These are phyloP conservation scores for Penaeus monodon DNA, from an alignment of 2,888 invertebrate species.

Conservation along the genomic window DNA sequence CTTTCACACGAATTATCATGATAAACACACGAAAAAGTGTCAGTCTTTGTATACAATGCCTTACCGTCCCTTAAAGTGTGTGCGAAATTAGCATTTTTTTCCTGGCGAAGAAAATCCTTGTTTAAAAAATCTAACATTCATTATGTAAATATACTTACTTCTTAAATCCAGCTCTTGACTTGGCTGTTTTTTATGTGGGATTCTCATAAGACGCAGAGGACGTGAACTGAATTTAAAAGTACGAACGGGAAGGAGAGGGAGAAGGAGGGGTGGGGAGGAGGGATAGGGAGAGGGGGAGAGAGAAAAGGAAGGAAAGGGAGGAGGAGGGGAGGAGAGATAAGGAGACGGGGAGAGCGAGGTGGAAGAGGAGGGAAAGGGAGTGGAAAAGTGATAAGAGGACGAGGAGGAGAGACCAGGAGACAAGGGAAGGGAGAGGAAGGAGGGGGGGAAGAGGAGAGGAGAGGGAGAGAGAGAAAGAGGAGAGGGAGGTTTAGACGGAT, in stretches of 20 bases:
- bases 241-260: neutral
- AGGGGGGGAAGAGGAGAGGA: neutral
- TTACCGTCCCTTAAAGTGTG: too few relatives aligned
- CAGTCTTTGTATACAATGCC: too few relatives aligned
- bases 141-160: too few relatives aligned
- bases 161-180: too few relatives aligned
- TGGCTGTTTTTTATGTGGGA: too few relatives aligned
- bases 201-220: too few relatives aligned
- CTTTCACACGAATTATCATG: too few relatives aligned
- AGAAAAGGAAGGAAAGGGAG: neutral
- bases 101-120: too few relatives aligned
- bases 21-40: too few relatives aligned
- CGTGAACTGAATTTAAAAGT: neutral
- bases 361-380: neutral
- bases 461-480: neutral
- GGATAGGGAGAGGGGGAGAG: neutral
- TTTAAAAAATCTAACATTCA: too few relatives aligned
- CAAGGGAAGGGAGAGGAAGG: neutral
- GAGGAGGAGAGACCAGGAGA: neutral
- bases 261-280: neutral
- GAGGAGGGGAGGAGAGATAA: neutral
- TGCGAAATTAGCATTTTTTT: too few relatives aligned
- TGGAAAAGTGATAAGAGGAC: neutral
- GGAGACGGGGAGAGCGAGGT: neutral
- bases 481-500: too few relatives aligned